Percentiles rank a stretch among this genome's conserved stretches.
Conservation (phyloP, 2,113 vertebrate species). For the Numenius arquata region DNA sequence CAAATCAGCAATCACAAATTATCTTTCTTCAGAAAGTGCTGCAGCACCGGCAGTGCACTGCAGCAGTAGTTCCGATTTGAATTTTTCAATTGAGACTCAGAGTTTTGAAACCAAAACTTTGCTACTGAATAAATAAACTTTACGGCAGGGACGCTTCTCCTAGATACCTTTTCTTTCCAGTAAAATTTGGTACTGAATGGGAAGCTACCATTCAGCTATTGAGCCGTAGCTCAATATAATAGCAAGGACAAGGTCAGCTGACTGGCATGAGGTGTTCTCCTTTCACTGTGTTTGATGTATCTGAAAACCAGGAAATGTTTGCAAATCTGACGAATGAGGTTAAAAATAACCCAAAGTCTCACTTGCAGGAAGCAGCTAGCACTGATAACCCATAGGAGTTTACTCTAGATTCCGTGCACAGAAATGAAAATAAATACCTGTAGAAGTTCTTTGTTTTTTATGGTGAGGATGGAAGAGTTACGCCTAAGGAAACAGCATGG, state of each 20-base stretch:
- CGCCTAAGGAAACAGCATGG: not conserved
- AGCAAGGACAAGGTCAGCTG: not conserved
- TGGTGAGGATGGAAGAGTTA: not conserved
- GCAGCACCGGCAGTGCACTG: not conserved
- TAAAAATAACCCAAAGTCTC: not conserved
- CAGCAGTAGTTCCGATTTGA: not conserved
- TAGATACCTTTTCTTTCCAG: not conserved
- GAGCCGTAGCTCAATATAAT: not conserved
- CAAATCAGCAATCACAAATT: not conserved
- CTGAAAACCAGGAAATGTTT: not conserved
- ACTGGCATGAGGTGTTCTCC: not conserved
- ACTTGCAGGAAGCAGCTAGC: not conserved
- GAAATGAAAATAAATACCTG: not conserved
- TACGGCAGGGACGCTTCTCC: not conserved
- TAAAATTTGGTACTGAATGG: not conserved
- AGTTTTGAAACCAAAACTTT: not conserved
- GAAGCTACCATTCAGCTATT: too few species aligned
- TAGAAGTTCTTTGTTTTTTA: not conserved
- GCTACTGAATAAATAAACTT: not conserved
- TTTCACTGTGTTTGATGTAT: not conserved
- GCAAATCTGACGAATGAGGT: not conserved
- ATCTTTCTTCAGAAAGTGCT: not conserved
- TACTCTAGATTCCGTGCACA: not conserved
- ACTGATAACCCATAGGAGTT: not conserved
- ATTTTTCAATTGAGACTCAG: not conserved